Conservation (phyloP, 1,140 invertebrate genomes). For the Ceratoteleas bidentatus region DNA sequence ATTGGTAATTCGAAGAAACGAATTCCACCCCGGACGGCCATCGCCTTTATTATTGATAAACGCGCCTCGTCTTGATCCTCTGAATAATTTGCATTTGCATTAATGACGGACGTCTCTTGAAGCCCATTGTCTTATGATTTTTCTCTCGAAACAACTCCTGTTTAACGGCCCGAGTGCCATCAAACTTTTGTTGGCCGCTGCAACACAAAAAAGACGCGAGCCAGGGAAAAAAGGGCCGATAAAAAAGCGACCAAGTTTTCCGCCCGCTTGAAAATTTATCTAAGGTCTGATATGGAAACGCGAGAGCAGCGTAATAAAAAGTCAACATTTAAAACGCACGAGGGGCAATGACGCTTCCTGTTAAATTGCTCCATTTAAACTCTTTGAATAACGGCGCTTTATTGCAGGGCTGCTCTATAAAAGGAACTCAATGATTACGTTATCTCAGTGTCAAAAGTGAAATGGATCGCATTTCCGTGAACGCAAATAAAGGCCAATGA, state of each 20-base stretch:
- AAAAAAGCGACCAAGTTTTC: background rate
- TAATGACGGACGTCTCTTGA: slow-evolving; percentile 21
- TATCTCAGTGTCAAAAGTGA: slow-evolving; percentile 52
- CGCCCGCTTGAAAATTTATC: slow-evolving; percentile 3
- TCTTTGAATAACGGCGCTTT: slow-evolving; percentile 42
- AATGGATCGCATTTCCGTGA: slow-evolving; percentile 48
- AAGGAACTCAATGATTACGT: slow-evolving; percentile 58
- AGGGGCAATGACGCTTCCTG: slow-evolving; percentile 38
- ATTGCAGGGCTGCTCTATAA: slow-evolving; percentile 30
- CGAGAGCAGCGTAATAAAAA: slow-evolving; percentile 19
- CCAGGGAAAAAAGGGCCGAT: background rate
- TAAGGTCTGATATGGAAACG: slow-evolving; percentile 19
- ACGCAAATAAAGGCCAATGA: slow-evolving; percentile 23
- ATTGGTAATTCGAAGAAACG: slow-evolving; percentile 21
- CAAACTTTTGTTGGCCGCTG: slow-evolving; percentile 6
- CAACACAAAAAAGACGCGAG: background rate
- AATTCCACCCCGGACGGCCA: slow-evolving; percentile 17
- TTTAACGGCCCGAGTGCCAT: background rate
- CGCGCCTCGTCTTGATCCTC: slow-evolving; percentile 9
- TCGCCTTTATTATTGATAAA: slow-evolving; percentile 33
- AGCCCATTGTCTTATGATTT: slow-evolving; percentile 28
- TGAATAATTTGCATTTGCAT: slow-evolving; percentile 41
- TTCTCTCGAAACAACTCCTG: slow-evolving; percentile 12
- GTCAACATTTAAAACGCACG: slow-evolving; percentile 30
- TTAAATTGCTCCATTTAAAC: slow-evolving; percentile 46